Percentiles rank a stretch among this genome's conserved stretches.
Conservation (phyloP, 2,797 vertebrate species). For the Xerus rutilus region DNA sequence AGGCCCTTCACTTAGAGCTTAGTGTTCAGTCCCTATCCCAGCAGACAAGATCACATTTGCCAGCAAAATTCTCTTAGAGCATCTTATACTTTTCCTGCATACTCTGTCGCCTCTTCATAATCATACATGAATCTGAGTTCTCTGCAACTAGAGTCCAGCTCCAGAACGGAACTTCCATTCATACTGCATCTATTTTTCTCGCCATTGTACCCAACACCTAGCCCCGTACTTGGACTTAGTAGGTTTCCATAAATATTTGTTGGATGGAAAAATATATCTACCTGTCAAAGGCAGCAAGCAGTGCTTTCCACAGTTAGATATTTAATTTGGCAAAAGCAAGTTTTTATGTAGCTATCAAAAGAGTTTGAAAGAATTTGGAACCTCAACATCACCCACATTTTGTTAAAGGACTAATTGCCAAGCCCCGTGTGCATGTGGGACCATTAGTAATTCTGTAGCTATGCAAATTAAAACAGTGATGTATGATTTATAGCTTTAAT, state of each 20-base stretch:
- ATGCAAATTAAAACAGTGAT: constrained; percentile 94
- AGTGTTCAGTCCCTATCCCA: background rate
- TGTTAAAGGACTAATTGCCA: constrained; percentile 91
- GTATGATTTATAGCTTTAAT: constrained; percentile 94
- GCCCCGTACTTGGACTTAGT: background rate
- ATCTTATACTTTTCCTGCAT: background rate
- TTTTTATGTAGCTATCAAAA: constrained; percentile 82
- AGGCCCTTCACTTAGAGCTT: background rate
- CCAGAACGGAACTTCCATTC: background rate
- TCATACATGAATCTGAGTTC: background rate
- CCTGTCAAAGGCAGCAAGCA: background rate
- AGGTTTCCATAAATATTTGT: constrained; percentile 27
- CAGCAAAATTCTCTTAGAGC: background rate
- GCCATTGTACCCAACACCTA: background rate
- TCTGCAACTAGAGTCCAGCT: background rate
- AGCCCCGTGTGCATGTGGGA: constrained; percentile 88
- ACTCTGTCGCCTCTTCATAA: background rate
- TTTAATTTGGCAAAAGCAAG: constrained; percentile 67
- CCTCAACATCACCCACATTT: constrained; percentile 88
- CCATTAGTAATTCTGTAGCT: constrained; percentile 91
- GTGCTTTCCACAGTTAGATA: constrained; percentile 46
- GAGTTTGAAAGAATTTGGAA: constrained; percentile 83
- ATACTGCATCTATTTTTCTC: background rate
- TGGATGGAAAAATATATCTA: background rate
- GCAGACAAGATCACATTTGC: background rate